These are phyloP conservation scores for Caenorhabditis remanei DNA, from an alignment of 1,140 invertebrate genomes.

Conservation along the genomic window DNA sequence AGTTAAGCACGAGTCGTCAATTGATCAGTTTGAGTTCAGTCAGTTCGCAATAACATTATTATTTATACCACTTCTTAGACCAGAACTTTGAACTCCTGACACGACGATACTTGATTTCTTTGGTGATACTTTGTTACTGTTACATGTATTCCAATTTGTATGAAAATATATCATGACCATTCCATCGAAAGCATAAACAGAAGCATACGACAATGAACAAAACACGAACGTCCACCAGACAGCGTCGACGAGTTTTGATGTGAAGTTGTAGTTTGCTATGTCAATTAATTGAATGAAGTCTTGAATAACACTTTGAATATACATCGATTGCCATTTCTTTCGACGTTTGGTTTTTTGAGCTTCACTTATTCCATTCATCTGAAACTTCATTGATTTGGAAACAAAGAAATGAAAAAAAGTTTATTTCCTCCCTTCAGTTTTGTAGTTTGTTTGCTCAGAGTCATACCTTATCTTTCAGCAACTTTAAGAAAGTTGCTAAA, in stretches of 20 bases:
- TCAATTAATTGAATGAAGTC: slow-evolving; percentile 16
- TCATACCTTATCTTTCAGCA: slow-evolving; percentile 6
- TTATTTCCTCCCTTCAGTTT: background rate
- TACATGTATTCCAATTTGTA: background rate
- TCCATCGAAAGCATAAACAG: background rate
- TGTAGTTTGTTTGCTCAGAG: too few relatives aligned
- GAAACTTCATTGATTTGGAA: background rate
- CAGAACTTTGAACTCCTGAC: background rate
- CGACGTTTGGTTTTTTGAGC: background rate
- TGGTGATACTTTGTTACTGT: background rate
- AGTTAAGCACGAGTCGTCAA: background rate
- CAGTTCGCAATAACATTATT: too few relatives aligned
- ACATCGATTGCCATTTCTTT: slow-evolving; percentile 28
- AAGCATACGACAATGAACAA: background rate
- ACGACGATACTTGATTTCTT: background rate
- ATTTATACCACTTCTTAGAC: background rate
- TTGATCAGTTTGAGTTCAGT: background rate
- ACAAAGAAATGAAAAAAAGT: background rate
- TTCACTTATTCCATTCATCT: slow-evolving; percentile 6
- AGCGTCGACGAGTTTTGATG: background rate
- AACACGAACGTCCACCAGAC: background rate
- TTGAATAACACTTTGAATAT: slow-evolving; percentile 35
- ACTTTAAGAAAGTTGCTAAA: background rate
- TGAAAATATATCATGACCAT: background rate
- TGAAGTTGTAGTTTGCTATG: background rate